Evolutionary conservation across 2,888 invertebrate species (phyloP).

Genomic region (Drosophila subsilvestris): DNA sequence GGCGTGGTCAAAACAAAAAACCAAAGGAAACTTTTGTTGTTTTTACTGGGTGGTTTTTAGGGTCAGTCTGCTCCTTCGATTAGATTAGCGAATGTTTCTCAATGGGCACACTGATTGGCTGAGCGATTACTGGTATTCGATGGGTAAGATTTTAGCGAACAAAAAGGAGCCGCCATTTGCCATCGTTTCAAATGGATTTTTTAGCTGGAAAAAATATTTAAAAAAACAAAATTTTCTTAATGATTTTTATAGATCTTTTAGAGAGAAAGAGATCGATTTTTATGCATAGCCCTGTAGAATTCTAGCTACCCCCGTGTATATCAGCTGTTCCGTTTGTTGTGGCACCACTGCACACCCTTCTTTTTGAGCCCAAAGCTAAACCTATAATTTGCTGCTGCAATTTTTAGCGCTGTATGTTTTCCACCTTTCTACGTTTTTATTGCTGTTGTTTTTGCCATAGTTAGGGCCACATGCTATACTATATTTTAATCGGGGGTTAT

Average conservation of each 20-base stretch:
- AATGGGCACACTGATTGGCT: slow-evolving; percentile 49
- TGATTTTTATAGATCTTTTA: not conserved
- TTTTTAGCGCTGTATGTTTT: slow-evolving; percentile 58
- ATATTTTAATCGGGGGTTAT: slow-evolving; percentile 39
- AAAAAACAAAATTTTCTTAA: no score
- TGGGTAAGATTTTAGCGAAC: slow-evolving; percentile 15
- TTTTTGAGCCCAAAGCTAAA: slow-evolving; percentile 60
- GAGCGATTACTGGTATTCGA: slow-evolving; percentile 42
- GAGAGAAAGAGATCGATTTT: not conserved
- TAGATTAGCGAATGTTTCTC: slow-evolving; percentile 50
- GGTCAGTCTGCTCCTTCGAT: slow-evolving; percentile 43
- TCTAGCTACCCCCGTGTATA: not conserved
- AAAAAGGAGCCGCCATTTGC: no score
- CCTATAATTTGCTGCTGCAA: slow-evolving; percentile 76
- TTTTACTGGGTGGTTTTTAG: slow-evolving; percentile 12
- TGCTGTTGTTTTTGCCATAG: slow-evolving; percentile 31
- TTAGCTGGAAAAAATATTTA: no score
- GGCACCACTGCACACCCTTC: not conserved
- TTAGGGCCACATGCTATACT: slow-evolving; percentile 33
- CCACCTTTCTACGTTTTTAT: slow-evolving; percentile 47
- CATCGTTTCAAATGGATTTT: no score
- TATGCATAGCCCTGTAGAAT: not conserved
- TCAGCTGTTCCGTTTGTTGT: slow-evolving; percentile 23
- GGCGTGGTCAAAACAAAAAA: not conserved
- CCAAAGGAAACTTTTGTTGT: slow-evolving; percentile 36